phyloP scores from a whole-genome alignment of 2,888 invertebrate species.

The Cryptus viduatorius region DNA sequence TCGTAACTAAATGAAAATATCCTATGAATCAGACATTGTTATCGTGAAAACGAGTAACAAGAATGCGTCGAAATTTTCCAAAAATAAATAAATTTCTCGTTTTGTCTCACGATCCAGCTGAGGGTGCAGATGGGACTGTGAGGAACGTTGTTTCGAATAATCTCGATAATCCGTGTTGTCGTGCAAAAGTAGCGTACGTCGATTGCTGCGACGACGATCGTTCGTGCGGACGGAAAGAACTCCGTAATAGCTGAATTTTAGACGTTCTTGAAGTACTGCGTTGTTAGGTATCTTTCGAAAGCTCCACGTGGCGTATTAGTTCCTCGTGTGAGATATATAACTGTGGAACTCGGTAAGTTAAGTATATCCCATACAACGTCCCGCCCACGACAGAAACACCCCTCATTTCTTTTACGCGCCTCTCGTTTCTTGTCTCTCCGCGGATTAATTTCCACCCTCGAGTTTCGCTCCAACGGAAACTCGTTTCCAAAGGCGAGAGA shows the following conservation, averaged over 20 bases:
- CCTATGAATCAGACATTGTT: not conserved
- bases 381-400: constrained; percentile 48
- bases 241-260: constrained; percentile 12
- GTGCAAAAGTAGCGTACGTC: constrained; percentile 71
- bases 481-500: constrained; percentile 21
- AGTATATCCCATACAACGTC: constrained; percentile 23
- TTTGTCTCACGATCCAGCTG: not conserved
- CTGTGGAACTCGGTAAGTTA: not conserved
- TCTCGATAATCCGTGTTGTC: constrained; percentile 75
- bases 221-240: constrained; percentile 4
- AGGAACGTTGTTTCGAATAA: constrained; percentile 66
- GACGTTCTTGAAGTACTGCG: not conserved
- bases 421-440: constrained; percentile 44
- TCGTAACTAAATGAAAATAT: not conserved
- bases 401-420: constrained; percentile 18
- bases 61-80: constrained; percentile 48
- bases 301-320: not conserved
- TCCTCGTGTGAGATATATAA: not conserved
- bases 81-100: constrained; percentile 68
- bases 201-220: constrained; percentile 5
- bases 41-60: not conserved
- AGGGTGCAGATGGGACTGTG: not conserved
- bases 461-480: constrained; percentile 35
- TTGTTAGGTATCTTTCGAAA: not conserved
- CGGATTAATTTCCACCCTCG: constrained; percentile 61